A percentile compares a stretch with the other conserved stretches of the same genome.
These are phyloP conservation scores for Eptatretus atami DNA, from an alignment of 2,797 vertebrate species.

Conservation along the genomic window DNA sequence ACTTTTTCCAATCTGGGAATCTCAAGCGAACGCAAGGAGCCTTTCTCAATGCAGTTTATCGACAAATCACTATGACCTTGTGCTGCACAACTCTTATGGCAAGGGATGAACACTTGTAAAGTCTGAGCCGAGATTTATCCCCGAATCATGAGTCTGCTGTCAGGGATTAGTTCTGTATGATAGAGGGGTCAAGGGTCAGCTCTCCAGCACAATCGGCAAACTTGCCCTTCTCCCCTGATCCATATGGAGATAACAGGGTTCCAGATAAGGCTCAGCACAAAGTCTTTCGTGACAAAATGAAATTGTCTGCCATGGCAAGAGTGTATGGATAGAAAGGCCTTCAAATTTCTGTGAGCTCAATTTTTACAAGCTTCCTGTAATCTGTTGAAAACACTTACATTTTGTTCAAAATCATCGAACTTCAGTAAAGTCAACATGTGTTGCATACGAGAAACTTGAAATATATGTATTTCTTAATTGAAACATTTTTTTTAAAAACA, in stretches of 20 bases:
- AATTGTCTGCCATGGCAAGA: no score
- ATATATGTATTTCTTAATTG: no score
- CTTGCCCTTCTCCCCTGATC: not conserved
- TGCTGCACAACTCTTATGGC: not conserved
- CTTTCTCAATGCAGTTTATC: slow-evolving; percentile 5
- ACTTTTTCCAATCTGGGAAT: not conserved
- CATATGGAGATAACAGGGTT: slow-evolving; percentile 1
- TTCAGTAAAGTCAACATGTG: no score
- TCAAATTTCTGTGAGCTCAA: no score
- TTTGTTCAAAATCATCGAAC: no score
- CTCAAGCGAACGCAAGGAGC: not conserved
- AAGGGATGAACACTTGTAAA: slow-evolving; percentile 5
- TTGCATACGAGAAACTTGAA: no score
- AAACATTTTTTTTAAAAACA: no score
- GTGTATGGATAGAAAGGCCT: no score
- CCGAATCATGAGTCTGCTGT: not conserved
- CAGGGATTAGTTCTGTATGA: slow-evolving; percentile 1
- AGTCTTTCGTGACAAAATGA: no score
- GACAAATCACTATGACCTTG: slow-evolving; percentile 5
- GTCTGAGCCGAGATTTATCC: slow-evolving; percentile 1
- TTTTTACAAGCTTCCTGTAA: no score
- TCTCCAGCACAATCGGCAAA: not conserved
- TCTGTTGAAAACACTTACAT: no score
- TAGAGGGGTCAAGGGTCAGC: not conserved
- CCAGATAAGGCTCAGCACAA: not conserved